A percentile compares a stretch with the other conserved stretches of the same genome.
phyloP scores from a whole-genome alignment of 2,888 invertebrate species.

The Thecocarcelia acutangulata region DNA sequence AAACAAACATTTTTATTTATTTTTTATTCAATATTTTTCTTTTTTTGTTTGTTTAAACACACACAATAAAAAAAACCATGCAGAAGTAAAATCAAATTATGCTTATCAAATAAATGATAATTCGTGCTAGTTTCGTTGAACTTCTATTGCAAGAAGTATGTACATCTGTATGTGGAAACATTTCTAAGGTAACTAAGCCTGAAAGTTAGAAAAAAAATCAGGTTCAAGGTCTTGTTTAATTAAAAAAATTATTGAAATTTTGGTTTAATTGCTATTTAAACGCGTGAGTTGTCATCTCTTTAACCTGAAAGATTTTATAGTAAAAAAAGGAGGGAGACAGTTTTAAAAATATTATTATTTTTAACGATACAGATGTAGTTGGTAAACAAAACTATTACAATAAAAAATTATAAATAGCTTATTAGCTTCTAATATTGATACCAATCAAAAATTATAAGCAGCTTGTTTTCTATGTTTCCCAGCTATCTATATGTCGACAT shows the following conservation, averaged over 20 bases:
- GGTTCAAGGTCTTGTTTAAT: slow-evolving; percentile 37
- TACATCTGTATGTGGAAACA: not conserved
- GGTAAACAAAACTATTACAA: too few species aligned
- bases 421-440: too few species aligned
- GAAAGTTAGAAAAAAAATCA: slow-evolving; percentile 2
- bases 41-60: too few species aligned
- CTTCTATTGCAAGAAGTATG: slow-evolving; percentile 5
- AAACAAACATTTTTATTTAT: not conserved
- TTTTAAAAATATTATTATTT: not conserved
- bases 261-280: slow-evolving; percentile 27
- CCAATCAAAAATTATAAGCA: too few species aligned
- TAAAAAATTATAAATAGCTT: too few species aligned
- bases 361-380: too few species aligned
- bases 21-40: not conserved
- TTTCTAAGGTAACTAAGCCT: too few species aligned
- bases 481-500: too few species aligned
- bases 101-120: slow-evolving; percentile 16
- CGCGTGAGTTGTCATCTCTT: slow-evolving; percentile 20
- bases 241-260: slow-evolving; percentile 4
- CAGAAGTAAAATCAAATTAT: too few species aligned
- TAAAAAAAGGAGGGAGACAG: too few species aligned
- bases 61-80: too few species aligned
- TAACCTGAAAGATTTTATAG: slow-evolving; percentile 32
- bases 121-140: slow-evolving; percentile 9
- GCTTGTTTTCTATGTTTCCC: too few species aligned